These are phyloP conservation scores for Thereva unica DNA, from an alignment of 2,888 invertebrate genomes.

Conservation along the genomic window DNA sequence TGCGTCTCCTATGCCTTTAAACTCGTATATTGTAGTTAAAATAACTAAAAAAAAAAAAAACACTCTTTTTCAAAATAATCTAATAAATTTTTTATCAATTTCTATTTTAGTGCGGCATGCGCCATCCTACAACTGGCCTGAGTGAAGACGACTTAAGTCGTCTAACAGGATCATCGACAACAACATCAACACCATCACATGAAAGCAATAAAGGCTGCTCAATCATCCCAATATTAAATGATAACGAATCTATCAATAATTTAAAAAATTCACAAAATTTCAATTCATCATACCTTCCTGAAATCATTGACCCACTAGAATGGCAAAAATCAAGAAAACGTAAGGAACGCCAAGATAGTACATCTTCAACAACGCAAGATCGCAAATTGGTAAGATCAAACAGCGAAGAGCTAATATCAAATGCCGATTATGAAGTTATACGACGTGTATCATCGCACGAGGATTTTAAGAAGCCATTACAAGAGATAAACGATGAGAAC, in stretches of 20 bases:
- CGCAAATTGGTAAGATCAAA: conserved; percentile 66
- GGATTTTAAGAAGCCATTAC: conserved; percentile 60
- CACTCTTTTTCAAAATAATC: neutral
- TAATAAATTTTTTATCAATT: conserved; percentile 1
- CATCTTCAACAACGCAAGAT: conserved; percentile 62
- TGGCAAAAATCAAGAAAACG: conserved; percentile 63
- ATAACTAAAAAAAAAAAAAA: too few relatives aligned
- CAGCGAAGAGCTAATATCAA: conserved; percentile 63
- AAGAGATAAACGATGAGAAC: conserved; percentile 41
- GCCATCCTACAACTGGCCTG: conserved; percentile 59
- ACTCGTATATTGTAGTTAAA: too few relatives aligned
- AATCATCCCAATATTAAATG: conserved; percentile 35
- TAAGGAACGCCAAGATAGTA: conserved; percentile 68
- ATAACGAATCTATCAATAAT: conserved; percentile 48
- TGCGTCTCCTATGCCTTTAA: too few relatives aligned
- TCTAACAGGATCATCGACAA: conserved; percentile 58
- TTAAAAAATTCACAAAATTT: conserved; percentile 36
- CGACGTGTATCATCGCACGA: conserved; percentile 68
- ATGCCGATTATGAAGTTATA: conserved; percentile 53
- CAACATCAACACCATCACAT: conserved; percentile 48
- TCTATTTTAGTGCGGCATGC: conserved; percentile 57
- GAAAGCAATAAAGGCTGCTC: conserved; percentile 43
- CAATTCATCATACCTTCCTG: conserved; percentile 55
- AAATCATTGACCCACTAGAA: conserved; percentile 58
- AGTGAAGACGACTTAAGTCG: conserved; percentile 60